Conservation (phyloP, 2,113 vertebrate genomes). For the Malurus alboscapulatus region DNA sequence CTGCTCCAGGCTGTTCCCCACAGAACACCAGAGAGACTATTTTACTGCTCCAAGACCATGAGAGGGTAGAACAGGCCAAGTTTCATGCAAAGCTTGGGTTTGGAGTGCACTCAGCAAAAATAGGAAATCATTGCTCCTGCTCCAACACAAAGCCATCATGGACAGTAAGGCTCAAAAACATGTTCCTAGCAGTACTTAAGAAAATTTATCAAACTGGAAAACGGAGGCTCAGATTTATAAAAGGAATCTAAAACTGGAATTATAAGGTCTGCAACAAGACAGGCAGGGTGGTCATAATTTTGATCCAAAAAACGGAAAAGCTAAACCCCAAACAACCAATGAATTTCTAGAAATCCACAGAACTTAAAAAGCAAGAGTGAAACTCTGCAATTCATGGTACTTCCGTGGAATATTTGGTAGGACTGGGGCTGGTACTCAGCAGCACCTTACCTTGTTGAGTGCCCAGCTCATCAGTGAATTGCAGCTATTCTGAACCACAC, state of each 20-base stretch:
- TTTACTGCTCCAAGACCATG: not conserved
- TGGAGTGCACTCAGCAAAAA: not conserved
- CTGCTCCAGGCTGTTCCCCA: not conserved
- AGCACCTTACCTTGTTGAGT: not conserved
- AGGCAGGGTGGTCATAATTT: not conserved
- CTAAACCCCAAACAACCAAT: rapidly evolving
- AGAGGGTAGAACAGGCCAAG: not conserved
- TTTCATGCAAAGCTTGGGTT: not conserved
- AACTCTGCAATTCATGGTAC: not conserved
- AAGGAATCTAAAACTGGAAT: not conserved
- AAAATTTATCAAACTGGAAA: not conserved
- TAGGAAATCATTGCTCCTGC: not conserved
- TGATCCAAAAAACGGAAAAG: not conserved
- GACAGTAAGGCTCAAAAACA: not conserved
- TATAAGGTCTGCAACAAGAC: not conserved
- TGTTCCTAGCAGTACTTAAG: not conserved
- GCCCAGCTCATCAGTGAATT: not conserved
- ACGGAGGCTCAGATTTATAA: not conserved
- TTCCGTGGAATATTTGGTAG: not conserved
- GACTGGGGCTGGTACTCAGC: not conserved
- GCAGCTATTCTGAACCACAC: not conserved
- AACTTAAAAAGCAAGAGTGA: not conserved
- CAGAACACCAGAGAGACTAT: not conserved
- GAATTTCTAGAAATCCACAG: not conserved
- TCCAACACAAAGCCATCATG: not conserved